Base-by-base conservation (phyloP, 2,797 vertebrate species). In the Champsocephalus esox region DNA sequence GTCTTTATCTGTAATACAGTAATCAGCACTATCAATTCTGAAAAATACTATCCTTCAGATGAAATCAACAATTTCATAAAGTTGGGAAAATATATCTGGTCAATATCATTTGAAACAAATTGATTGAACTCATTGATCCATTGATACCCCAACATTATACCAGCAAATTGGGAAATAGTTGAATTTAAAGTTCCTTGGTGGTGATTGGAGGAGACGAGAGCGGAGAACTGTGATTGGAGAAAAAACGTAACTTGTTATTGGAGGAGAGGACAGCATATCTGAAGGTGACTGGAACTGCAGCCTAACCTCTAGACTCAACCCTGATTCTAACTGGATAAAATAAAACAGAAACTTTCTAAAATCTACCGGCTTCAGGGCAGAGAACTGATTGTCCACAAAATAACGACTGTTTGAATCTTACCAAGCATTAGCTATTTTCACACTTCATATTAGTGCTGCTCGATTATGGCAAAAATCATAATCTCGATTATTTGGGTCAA, bases 1-100 rank as follows among this genome's bases (percentile, higher is more conserved):
- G 94, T 96, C 95, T 96, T 95, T 95, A 95, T 95, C 94, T 96
- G 95, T 95, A 92, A 91, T 77, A 79, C 62, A 89, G 66, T 71
- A 92, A 91, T 89, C 87, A 92, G 84, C 41, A 83, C 64, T 79
- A 77, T 74, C 64, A 79, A 63, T 68, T 72, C 57, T 48, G 13
- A 77, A 81, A 32, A 73, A 66, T 45, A 28, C 56, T 57, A 80
- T 55, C 51, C 87, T 83, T 87, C 88, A 91, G 86, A 91, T 79
- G 85, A 86, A 87, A 90, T 85, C 50, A 65, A 45, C 41, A 82
- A 79, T 73, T 45, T 28, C 3, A 76, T 12, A 61, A 63, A 79
- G 74, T 28, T 8, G 32, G 56, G 54, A 68, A 82, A 89, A 89
- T 79, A 32, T 62, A 73, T 90, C 84, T 92, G 77, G 71, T 80